Conservation (phyloP, 1,140 invertebrate genomes). For the Vanessa tameamea region DNA sequence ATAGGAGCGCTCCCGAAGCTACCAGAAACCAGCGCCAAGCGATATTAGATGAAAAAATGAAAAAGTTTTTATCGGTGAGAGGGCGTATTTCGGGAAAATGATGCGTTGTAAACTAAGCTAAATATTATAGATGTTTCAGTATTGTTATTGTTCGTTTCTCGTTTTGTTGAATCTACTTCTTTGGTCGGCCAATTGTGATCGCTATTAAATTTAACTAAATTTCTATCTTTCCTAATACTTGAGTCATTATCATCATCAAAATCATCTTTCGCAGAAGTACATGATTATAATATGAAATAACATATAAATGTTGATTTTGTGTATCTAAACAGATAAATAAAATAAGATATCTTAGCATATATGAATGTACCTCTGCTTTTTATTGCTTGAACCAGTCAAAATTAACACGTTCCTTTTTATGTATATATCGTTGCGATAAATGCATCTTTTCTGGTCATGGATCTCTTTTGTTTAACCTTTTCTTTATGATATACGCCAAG, state of each 20-base stretch:
- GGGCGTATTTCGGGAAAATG: constrained; percentile 61
- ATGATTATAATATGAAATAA: constrained; percentile 13
- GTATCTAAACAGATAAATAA: neutral
- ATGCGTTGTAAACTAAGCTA: constrained; percentile 74
- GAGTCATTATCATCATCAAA: constrained; percentile 38
- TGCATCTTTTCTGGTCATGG: constrained; percentile 17
- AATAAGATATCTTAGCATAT: neutral
- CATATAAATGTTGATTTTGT: neutral
- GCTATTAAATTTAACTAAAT: constrained; percentile 54
- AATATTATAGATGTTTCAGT: constrained; percentile 69
- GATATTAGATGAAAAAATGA: constrained; percentile 95
- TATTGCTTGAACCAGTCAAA: constrained; percentile 62
- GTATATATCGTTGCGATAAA: constrained; percentile 7
- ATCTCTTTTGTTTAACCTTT: neutral
- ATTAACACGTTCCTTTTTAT: constrained; percentile 5
- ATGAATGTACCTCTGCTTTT: constrained; percentile 36
- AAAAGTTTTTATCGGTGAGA: constrained; percentile 96
- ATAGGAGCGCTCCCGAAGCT: constrained; percentile 83
- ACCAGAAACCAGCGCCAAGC: constrained; percentile 88
- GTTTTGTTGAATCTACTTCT: constrained; percentile 64
- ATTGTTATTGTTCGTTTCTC: constrained; percentile 57
- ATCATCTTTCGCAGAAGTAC: constrained; percentile 38
- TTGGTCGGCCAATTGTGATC: constrained; percentile 63
- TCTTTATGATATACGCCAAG: neutral
- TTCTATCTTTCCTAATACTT: constrained; percentile 45